Evolutionary conservation across 2,888 invertebrate species (phyloP).

Genomic region (Lagria hirta): DNA sequence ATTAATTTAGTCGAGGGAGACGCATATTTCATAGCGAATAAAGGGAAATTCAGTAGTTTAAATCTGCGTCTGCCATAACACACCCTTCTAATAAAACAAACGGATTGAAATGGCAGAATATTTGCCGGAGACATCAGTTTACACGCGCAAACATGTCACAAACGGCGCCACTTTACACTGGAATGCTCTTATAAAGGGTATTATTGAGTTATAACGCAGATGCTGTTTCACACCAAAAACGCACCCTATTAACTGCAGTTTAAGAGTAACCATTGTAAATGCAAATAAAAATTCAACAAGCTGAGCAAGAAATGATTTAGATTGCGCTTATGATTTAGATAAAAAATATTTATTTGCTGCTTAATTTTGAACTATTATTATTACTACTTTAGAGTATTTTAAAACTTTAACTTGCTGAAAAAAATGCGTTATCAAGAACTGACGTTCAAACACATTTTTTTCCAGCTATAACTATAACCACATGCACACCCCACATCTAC

Average conservation of each 20-base stretch:
- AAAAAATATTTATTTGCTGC: no score
- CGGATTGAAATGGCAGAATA: conserved; percentile 42
- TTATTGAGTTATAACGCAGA: conserved; percentile 45
- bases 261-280: conserved; percentile 7
- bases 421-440: no score
- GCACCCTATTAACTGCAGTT: conserved; percentile 23
- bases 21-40: conserved; percentile 22
- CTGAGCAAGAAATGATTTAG: conserved; percentile 11
- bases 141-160: conserved; percentile 45
- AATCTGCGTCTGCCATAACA: conserved; percentile 32
- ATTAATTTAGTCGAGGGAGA: conserved; percentile 26
- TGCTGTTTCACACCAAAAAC: conserved; percentile 41
- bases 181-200: conserved; percentile 46
- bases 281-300: conserved; percentile 20
- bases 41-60: conserved; percentile 28
- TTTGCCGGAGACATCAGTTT: conserved; percentile 43
- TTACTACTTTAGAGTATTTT: no score
- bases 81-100: conserved; percentile 41
- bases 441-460: no score
- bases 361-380: no score
- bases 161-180: conserved; percentile 45
- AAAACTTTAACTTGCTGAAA: no score
- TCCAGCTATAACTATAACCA: no score
- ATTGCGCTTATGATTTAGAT: no score
- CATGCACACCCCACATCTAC: no score